Percentiles rank a stretch among this genome's conserved stretches.
Conservation (phyloP, 2,113 vertebrate species). For the Gobiocypris rarus region DNA sequence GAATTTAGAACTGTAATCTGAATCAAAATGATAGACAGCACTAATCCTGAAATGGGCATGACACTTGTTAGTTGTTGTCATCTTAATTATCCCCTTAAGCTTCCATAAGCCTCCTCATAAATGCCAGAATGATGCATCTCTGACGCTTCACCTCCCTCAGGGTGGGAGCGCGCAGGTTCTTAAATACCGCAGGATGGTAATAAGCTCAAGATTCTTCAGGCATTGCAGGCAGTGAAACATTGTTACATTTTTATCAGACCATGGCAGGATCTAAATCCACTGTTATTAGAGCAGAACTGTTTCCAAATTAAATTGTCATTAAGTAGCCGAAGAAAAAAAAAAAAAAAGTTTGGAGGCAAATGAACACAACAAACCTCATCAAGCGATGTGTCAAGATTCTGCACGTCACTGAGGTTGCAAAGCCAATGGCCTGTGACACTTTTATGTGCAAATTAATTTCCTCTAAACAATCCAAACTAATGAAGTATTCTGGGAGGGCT, state of each 20-base stretch:
- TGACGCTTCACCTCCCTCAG: slow-evolving; percentile 19
- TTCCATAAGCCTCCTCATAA: slow-evolving; percentile 31
- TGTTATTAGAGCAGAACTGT: slow-evolving; percentile 50
- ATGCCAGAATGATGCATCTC: slow-evolving; percentile 44
- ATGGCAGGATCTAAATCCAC: slow-evolving; percentile 48
- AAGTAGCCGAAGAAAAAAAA: slow-evolving; percentile 44
- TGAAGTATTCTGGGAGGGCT: slow-evolving; percentile 46
- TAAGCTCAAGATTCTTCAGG: background rate
- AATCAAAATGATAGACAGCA: slow-evolving; percentile 33
- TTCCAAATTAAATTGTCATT: slow-evolving; percentile 46
- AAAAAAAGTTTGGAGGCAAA: slow-evolving; percentile 46
- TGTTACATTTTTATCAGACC: slow-evolving; percentile 57
- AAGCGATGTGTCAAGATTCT: slow-evolving; percentile 50
- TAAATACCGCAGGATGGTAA: slow-evolving; percentile 31
- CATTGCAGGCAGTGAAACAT: background rate
- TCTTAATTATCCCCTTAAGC: slow-evolving; percentile 51
- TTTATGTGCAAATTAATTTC: slow-evolving; percentile 57
- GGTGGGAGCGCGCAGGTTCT: slow-evolving; percentile 35
- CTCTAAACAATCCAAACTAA: slow-evolving; percentile 47
- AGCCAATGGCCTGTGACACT: slow-evolving; percentile 49
- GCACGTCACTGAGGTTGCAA: slow-evolving; percentile 19
- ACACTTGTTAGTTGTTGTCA: slow-evolving; percentile 39
- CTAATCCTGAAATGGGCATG: slow-evolving; percentile 21
- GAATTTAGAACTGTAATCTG: slow-evolving; percentile 35
- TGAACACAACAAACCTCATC: slow-evolving; percentile 47